Evolutionary conservation across 1,140 invertebrate genomes (phyloP), one percentile per base, ranked within the genome.

Genomic region (Tribolium madens): DNA sequence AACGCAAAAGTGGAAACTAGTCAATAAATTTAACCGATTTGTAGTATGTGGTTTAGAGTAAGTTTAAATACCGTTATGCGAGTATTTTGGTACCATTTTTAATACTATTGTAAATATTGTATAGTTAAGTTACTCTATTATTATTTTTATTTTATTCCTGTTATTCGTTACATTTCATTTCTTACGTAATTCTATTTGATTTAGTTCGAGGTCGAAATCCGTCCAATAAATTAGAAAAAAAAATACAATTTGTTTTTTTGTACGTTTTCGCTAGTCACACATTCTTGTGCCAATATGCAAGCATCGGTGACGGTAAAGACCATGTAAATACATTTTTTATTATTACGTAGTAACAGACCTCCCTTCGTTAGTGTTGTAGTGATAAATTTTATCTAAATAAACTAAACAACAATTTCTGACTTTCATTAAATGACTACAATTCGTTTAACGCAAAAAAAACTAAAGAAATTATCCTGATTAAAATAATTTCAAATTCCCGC

Each of bases 281-380:
- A 71, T 72, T 72, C 26, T 75, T 78, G 77, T 78, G 77, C 77
- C 77, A 78, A 78, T 78, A 75, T 33, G 53, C 52, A 78, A 78
- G 57, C 50, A 52, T 12, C 76, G 31, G 69, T 75, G 77, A 78
- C 77, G 73, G 77, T 76, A 64, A 26, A 47, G 77, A 76, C 77
- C 73, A 78, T 78, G 77, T 78, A 78, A 78, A 78, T 78, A 78
- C 46, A 50, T 18, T 31, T 50, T 75, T 71, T 71, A 57, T 31
- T 64, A 64, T 33, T n/a, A n/a, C n/a, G 13, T 33, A 18, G 5
- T 31, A 2, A 33, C 31, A 64, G 3, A 64, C 31, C 9, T n/a
- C 31, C 7, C 48, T 13, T 17, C 21, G 26, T 64, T 64, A 33
- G 12, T 31, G 1, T 31, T 64, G 57, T 64, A 64, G 21, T 33